Percentiles rank a stretch among this genome's conserved stretches.
phyloP scores from a whole-genome alignment of 2,797 vertebrate genomes.

The Lithobates pipiens region DNA sequence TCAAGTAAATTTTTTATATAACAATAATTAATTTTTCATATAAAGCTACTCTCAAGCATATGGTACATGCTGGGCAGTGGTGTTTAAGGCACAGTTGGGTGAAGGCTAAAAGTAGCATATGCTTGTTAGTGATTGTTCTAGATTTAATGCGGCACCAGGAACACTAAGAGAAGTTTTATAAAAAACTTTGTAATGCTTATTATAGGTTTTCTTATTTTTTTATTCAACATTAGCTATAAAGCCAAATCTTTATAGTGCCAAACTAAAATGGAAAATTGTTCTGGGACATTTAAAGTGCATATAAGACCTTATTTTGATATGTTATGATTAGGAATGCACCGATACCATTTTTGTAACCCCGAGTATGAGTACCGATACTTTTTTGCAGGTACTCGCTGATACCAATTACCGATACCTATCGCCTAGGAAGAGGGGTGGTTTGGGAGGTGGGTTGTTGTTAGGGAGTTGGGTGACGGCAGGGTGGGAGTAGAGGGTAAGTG shows the following conservation, averaged over 20 bases:
- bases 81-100: conserved; percentile 53
- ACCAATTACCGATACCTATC: too few relatives aligned
- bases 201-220: not conserved
- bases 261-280: not conserved
- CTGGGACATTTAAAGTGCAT: too few relatives aligned
- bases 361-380: too few relatives aligned
- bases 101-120: conserved; percentile 53
- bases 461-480: too few relatives aligned
- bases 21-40: conserved; percentile 52
- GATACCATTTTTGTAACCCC: too few relatives aligned
- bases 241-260: not conserved
- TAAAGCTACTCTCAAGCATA: conserved; percentile 30
- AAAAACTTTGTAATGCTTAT: not conserved
- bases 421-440: too few relatives aligned
- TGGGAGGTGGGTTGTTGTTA: too few relatives aligned
- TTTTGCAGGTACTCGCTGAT: too few relatives aligned
- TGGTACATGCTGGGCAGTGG: conserved; percentile 49
- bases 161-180: conserved; percentile 23
- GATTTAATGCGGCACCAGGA: conserved; percentile 15
- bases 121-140: conserved; percentile 38
- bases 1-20: conserved; percentile 22
- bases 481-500: too few relatives aligned
- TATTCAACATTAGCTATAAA: not conserved
- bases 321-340: too few relatives aligned
- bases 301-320: too few relatives aligned